Evolutionary conservation across 2,888 invertebrate species (phyloP).

Genomic region (Aporophyla nigra): DNA sequence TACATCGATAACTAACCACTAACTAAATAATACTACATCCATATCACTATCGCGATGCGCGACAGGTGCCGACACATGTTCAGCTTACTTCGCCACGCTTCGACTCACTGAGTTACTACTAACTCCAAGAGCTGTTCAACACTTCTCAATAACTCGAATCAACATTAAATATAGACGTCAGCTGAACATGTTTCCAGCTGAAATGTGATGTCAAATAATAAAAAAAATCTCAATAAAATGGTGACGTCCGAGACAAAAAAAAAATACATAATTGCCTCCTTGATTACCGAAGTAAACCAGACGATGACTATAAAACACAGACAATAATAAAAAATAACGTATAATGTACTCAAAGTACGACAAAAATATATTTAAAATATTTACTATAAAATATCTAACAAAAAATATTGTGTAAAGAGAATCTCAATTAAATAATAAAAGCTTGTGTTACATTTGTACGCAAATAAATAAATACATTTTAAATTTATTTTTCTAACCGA

Average conservation of each 20-base stretch:
- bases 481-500: slow-evolving; percentile 24
- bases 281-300: slow-evolving; percentile 50
- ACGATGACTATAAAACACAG: slow-evolving; percentile 60
- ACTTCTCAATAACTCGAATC: background rate
- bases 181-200: slow-evolving; percentile 28
- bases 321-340: slow-evolving; percentile 46
- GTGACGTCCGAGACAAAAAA: slow-evolving; percentile 45
- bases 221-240: slow-evolving; percentile 37
- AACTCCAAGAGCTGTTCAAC: background rate
- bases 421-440: slow-evolving; percentile 64
- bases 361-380: slow-evolving; percentile 56
- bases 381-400: slow-evolving; percentile 63
- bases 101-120: too few species aligned
- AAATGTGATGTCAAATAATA: slow-evolving; percentile 45
- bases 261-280: slow-evolving; percentile 46
- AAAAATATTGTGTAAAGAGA: slow-evolving; percentile 67
- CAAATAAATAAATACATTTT: slow-evolving; percentile 17
- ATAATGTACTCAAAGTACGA: slow-evolving; percentile 65
- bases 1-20: slow-evolving; percentile 70
- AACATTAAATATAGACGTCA: slow-evolving; percentile 13
- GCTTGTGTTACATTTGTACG: slow-evolving; percentile 53
- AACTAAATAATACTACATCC: slow-evolving; percentile 75
- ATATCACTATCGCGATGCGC: slow-evolving; percentile 69
- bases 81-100: slow-evolving; percentile 28
- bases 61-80: slow-evolving; percentile 32